Evolutionary conservation across 2,113 vertebrate species (phyloP).

Genomic region (Notarius quadriscutis): DNA sequence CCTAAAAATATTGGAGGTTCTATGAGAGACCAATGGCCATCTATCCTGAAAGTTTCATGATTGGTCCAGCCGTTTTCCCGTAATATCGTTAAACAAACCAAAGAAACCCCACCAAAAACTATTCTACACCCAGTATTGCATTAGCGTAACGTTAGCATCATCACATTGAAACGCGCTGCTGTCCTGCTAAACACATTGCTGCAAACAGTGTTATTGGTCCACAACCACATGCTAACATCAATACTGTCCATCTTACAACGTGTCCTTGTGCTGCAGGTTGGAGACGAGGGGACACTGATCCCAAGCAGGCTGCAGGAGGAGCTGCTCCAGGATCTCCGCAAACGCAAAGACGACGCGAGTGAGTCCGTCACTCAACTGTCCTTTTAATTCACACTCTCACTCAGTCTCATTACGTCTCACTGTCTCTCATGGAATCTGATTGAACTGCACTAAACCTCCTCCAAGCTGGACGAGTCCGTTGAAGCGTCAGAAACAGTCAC

Average conservation of each 20-base stretch:
- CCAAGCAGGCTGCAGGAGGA: conserved; percentile 77
- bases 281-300: conserved; percentile 79
- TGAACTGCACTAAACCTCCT: no score
- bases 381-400: background rate
- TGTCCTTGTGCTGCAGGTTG: conserved; percentile 60
- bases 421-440: no score
- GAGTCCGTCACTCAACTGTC: conserved; percentile 15
- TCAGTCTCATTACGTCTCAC: background rate
- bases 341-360: conserved; percentile 51
- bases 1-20: no score
- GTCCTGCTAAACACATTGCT: background rate
- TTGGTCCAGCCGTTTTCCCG: no score
- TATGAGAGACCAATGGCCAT: no score
- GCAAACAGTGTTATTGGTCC: background rate
- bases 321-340: conserved; percentile 64
- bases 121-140: background rate
- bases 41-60: no score
- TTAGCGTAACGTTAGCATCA: background rate
- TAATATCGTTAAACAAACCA: no score
- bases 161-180: background rate
- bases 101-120: no score
- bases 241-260: background rate
- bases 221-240: background rate
- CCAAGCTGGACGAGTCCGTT: no score
- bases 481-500: background rate